These are phyloP conservation scores for Onthophagus taurus DNA, from an alignment of 1,140 invertebrate genomes.

Conservation along the genomic window DNA sequence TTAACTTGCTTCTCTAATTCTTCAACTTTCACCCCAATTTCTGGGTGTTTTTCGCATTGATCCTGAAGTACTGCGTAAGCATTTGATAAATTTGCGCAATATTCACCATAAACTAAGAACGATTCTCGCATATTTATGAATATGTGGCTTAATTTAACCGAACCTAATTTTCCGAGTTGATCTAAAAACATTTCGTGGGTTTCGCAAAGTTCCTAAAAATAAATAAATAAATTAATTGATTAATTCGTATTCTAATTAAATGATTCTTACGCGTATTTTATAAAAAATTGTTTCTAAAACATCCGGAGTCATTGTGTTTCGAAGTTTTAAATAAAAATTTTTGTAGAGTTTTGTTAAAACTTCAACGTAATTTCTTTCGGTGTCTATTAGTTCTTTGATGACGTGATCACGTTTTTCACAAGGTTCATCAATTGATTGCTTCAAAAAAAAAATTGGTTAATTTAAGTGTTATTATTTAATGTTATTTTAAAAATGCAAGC, in stretches of 20 bases:
- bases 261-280: conserved; percentile 66
- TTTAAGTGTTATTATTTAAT: background rate
- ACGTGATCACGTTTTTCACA: conserved; percentile 90
- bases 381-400: conserved; percentile 90
- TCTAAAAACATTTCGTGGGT: conserved; percentile 77
- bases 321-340: conserved; percentile 73
- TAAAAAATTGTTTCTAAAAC: conserved; percentile 77
- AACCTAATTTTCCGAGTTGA: conserved; percentile 60
- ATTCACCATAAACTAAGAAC: conserved; percentile 90
- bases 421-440: conserved; percentile 23
- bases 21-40: conserved; percentile 28
- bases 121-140: conserved; percentile 86
- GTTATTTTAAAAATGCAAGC: background rate
- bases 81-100: conserved; percentile 83
- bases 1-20: conserved; percentile 88
- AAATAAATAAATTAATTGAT: background rate
- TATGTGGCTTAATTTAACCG: conserved; percentile 53
- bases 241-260: background rate
- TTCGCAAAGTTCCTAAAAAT: conserved; percentile 59
- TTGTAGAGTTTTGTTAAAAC: conserved; percentile 81
- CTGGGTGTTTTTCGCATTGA: conserved; percentile 44
- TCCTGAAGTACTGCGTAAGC: conserved; percentile 73
- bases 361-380: conserved; percentile 94
- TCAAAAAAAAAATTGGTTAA: background rate
- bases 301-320: conserved; percentile 57